These are phyloP conservation scores for Struthio camelus DNA, from an alignment of 2,113 vertebrate genomes.

Conservation along the genomic window DNA sequence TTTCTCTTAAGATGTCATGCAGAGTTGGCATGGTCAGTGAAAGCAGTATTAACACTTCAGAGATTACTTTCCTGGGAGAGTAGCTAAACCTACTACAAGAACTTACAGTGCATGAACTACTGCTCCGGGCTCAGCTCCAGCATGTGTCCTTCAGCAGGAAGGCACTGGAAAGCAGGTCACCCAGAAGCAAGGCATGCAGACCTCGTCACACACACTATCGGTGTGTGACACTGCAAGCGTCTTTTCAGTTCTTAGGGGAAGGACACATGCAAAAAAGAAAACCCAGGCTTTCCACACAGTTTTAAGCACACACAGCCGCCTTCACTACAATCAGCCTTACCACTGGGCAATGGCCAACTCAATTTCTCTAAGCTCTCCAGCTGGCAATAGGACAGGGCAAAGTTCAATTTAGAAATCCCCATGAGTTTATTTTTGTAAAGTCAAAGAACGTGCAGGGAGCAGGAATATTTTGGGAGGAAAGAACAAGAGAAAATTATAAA, in stretches of 20 bases:
- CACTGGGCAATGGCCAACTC: conserved; percentile 22
- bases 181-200: conserved; percentile 21
- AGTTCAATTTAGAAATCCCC: conserved; percentile 55
- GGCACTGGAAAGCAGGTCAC: background rate
- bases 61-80: conserved; percentile 9
- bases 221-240: background rate
- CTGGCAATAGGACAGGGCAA: conserved; percentile 50
- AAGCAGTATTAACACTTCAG: conserved; percentile 29
- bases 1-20: conserved; percentile 32
- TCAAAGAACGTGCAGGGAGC: conserved; percentile 32
- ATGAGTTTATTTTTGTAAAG: conserved; percentile 18
- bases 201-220: background rate
- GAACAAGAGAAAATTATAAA: background rate
- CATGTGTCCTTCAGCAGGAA: background rate
- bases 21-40: conserved; percentile 43
- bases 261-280: conserved; percentile 34
- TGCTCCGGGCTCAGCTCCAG: conserved; percentile 11
- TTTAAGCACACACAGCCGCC: conserved; percentile 9
- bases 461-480: conserved; percentile 13
- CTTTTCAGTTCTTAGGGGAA: background rate
- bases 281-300: conserved; percentile 19
- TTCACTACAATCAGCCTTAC: conserved; percentile 55
- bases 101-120: conserved; percentile 9
- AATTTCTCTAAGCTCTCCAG: conserved; percentile 57
- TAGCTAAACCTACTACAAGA: conserved; percentile 18